Conservation (phyloP, 1,140 invertebrate genomes). For the Penaeus indicus region DNA sequence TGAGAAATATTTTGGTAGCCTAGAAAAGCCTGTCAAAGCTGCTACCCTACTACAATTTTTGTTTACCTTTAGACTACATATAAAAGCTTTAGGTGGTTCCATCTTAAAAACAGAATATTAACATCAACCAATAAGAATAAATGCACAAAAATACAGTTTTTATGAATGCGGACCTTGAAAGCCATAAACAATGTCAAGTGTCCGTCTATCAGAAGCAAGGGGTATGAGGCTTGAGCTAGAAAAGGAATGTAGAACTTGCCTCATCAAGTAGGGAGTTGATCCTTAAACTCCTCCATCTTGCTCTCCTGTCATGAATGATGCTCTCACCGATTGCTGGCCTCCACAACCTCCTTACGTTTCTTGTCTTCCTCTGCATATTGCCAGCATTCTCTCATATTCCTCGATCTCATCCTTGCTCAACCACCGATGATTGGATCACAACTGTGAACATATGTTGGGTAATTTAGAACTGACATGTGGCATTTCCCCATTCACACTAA, state of each 20-base stretch:
- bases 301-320: conserved; percentile 98
- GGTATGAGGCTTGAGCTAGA: too few relatives aligned
- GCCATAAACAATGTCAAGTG: too few relatives aligned
- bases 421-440: conserved; percentile 99
- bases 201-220: too few relatives aligned
- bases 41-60: too few relatives aligned
- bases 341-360: conserved; percentile 92
- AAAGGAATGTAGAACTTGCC: conserved; percentile 72
- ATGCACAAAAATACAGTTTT: too few relatives aligned
- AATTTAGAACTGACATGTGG: background rate
- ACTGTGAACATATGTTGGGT: conserved; percentile 75
- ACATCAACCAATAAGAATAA: too few relatives aligned
- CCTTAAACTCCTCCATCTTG: conserved; percentile 98
- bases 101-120: too few relatives aligned
- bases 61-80: too few relatives aligned
- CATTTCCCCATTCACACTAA: too few relatives aligned
- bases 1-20: conserved; percentile 6
- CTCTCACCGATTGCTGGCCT: conserved; percentile 97
- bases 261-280: conserved; percentile 93
- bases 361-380: conserved; percentile 94
- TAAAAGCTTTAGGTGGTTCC: too few relatives aligned
- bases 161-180: too few relatives aligned
- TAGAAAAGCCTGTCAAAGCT: too few relatives aligned
- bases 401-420: conserved; percentile 99
- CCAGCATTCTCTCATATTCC: conserved; percentile 99